These are phyloP conservation scores for Halichoeres trimaculatus DNA, from an alignment of 2,113 vertebrate genomes.

Conservation along the genomic window DNA sequence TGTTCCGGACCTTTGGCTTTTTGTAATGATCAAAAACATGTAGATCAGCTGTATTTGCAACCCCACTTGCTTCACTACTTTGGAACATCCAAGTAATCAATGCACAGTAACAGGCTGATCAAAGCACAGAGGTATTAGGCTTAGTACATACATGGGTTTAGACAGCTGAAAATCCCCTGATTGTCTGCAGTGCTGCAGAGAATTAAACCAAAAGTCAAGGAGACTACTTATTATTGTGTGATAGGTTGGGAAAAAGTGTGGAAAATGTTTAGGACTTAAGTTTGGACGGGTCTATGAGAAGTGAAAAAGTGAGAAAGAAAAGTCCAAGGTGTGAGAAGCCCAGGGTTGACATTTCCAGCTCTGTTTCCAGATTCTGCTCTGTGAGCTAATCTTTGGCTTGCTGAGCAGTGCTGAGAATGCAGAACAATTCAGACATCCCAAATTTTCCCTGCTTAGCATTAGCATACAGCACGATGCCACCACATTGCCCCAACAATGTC, in stretches of 20 bases:
- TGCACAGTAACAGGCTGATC: constrained; percentile 40
- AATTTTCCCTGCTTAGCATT: constrained; percentile 42
- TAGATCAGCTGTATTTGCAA: constrained; percentile 10
- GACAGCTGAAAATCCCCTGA: constrained; percentile 37
- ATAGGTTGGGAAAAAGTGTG: not conserved
- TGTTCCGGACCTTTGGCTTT: not conserved
- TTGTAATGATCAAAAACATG: constrained; percentile 11
- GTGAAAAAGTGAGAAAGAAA: not conserved
- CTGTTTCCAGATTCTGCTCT: constrained; percentile 34
- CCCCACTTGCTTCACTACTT: constrained; percentile 21
- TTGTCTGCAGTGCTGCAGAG: constrained; percentile 16
- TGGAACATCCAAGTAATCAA: constrained; percentile 27
- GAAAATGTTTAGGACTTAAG: constrained; percentile 8
- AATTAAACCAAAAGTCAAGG: constrained; percentile 13
- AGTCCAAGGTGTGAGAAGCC: constrained; percentile 35
- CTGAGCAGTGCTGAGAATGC: constrained; percentile 47
- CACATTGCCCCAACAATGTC: constrained; percentile 46
- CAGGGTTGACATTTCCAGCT: constrained; percentile 36
- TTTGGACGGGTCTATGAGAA: not conserved
- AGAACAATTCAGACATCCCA: constrained; percentile 45
- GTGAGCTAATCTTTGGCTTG: constrained; percentile 54
- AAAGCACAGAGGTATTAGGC: constrained; percentile 42
- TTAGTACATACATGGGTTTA: constrained; percentile 33
- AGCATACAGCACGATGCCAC: constrained; percentile 41
- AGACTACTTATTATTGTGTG: not conserved